Conservation (phyloP, 2,113 vertebrate genomes). For the Hylia prasina region DNA sequence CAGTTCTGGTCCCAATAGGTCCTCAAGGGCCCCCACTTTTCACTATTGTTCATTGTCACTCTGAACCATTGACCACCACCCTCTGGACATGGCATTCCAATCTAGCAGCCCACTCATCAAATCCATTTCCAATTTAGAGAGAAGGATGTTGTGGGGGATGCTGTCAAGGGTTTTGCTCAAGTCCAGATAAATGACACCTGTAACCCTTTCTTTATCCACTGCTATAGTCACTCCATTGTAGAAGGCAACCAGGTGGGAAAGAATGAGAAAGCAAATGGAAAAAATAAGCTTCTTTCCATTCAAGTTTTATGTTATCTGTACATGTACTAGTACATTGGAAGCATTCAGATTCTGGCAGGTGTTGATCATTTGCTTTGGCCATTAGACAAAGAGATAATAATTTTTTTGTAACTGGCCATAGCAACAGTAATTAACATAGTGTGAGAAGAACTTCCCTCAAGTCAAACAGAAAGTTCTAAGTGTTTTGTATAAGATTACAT, state of each 20-base stretch:
- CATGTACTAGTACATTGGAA: neutral
- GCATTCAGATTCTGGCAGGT: neutral
- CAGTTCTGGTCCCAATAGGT: neutral
- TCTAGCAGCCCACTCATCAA: neutral
- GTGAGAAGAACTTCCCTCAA: neutral
- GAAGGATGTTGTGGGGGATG: neutral
- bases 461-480: neutral
- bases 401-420: neutral
- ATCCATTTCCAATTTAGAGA: neutral
- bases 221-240: neutral
- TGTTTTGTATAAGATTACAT: neutral
- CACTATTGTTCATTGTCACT: rapidly evolving
- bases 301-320: neutral
- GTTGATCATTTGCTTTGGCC: neutral
- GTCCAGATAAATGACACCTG: neutral
- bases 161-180: neutral
- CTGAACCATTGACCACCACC: no score
- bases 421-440: neutral
- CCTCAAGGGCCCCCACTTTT: no score
- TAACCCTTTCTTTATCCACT: neutral
- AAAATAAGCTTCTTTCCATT: neutral
- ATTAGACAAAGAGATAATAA: neutral
- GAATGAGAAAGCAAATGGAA: neutral
- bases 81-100: neutral
- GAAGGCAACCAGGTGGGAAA: neutral